Evolutionary conservation across 2,113 vertebrate genomes (phyloP).

Genomic region (Perca flavescens): DNA sequence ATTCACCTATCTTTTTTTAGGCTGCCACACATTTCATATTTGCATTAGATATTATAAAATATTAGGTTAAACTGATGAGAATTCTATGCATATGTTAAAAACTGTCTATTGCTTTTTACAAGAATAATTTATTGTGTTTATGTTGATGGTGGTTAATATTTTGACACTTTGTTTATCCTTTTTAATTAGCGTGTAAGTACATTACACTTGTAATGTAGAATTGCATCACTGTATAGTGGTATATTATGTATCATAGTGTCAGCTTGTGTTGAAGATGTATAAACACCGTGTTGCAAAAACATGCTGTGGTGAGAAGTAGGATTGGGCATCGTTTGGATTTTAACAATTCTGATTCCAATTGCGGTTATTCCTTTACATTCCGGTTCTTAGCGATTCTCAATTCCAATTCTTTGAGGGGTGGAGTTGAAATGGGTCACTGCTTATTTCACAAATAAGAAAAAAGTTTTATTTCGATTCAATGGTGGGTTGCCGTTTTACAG

Average conservation of each 20-base stretch:
- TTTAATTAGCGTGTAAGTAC: background rate
- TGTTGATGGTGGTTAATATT: background rate
- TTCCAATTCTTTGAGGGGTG: too few species aligned
- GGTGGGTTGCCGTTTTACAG: too few species aligned
- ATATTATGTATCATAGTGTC: background rate
- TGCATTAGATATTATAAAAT: background rate
- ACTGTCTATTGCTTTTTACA: background rate
- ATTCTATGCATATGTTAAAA: background rate
- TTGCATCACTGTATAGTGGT: background rate
- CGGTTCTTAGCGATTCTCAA: too few species aligned
- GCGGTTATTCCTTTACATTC: too few species aligned
- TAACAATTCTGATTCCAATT: too few species aligned
- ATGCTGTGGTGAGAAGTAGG: background rate
- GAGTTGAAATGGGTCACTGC: too few species aligned
- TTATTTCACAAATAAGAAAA: too few species aligned
- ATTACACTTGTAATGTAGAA: background rate
- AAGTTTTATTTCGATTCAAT: too few species aligned
- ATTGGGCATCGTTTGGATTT: too few species aligned
- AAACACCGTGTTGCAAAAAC: background rate
- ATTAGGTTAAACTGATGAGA: background rate
- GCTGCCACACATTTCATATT: background rate
- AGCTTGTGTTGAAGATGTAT: background rate
- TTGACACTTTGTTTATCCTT: background rate
- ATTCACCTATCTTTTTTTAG: background rate
- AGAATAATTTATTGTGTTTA: background rate